Conservation (phyloP, 2,113 vertebrate species). For the Ptilorrhoa leucosticta region DNA sequence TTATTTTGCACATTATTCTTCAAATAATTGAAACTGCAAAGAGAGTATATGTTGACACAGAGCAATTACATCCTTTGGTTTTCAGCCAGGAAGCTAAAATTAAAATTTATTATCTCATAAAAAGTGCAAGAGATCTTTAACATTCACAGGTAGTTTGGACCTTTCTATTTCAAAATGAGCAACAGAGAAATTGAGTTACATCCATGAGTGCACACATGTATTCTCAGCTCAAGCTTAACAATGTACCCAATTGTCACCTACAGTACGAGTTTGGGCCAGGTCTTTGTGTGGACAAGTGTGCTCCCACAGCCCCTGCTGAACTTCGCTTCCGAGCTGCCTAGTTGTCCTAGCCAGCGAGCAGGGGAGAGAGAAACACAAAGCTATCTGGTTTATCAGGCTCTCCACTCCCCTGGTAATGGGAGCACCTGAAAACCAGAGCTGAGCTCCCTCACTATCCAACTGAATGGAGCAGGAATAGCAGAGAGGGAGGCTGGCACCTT, state of each 20-base stretch:
- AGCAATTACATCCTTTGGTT: background rate
- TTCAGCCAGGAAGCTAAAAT: background rate
- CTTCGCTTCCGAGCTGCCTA: background rate
- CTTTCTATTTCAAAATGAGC: background rate
- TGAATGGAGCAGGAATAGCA: background rate
- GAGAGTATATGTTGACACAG: background rate
- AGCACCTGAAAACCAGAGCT: background rate
- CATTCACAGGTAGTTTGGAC: background rate
- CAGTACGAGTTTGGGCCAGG: background rate
- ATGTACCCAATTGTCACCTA: fast-evolving
- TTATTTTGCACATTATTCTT: background rate
- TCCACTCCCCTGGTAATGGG: background rate
- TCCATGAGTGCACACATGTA: background rate
- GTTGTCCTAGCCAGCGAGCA: background rate
- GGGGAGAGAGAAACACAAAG: background rate
- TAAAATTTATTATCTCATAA: slow-evolving; percentile 19
- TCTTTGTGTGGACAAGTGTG: background rate
- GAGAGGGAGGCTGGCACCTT: background rate
- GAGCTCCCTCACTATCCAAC: fast-evolving
- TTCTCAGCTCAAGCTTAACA: background rate
- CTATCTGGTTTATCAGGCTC: background rate
- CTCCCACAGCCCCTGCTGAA: background rate
- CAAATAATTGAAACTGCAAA: slow-evolving; percentile 8
- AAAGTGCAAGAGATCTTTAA: background rate
- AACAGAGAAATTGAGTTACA: background rate